phyloP scores from a whole-genome alignment of 2,797 vertebrate genomes.

The Varecia variegata region DNA sequence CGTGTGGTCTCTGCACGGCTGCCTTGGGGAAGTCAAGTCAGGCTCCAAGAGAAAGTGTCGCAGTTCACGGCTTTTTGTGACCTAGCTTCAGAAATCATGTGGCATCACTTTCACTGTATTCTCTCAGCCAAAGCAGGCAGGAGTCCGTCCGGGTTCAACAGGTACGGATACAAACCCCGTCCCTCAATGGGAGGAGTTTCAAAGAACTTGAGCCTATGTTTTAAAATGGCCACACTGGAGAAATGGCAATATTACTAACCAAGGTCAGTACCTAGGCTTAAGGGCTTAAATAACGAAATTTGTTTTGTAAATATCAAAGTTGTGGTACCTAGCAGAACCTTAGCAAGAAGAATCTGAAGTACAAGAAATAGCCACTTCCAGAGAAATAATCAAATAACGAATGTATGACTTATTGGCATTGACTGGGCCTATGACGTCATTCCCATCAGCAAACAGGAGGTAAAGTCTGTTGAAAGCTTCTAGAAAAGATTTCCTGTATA shows the following conservation, averaged over 20 bases:
- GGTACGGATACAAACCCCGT: background rate
- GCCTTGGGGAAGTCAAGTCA: background rate
- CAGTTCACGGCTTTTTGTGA: background rate
- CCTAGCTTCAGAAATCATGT: background rate
- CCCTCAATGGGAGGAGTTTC: background rate
- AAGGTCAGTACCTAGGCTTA: background rate
- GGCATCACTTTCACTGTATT: background rate
- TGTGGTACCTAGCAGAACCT: background rate
- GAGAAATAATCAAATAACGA: background rate
- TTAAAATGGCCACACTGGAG: background rate
- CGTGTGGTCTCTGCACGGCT: background rate
- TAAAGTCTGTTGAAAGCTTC: background rate
- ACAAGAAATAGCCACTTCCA: background rate
- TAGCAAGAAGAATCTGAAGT: background rate
- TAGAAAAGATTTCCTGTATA: background rate
- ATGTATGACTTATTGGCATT: rapidly evolving
- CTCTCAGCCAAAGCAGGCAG: background rate
- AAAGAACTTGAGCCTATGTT: background rate
- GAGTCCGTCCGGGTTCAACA: background rate
- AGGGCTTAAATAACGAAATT: background rate
- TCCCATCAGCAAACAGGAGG: background rate
- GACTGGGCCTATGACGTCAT: background rate
- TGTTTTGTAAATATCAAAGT: background rate
- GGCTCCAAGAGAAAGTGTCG: background rate
- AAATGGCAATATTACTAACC: background rate